phyloP scores from a whole-genome alignment of 2,113 vertebrate genomes.

The Xiphias gladius region DNA sequence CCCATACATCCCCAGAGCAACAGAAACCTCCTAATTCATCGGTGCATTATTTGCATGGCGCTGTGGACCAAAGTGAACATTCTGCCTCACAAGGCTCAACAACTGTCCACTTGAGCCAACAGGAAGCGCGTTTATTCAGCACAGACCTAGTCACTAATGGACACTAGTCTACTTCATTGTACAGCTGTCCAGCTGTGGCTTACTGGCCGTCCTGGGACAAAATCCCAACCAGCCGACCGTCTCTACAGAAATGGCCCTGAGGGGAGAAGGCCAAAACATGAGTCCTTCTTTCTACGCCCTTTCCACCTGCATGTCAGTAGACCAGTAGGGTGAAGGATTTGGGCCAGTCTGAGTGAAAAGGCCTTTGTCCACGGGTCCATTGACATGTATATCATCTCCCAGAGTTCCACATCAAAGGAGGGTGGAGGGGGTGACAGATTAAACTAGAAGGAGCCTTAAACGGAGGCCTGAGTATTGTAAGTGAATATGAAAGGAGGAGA shows the following conservation, averaged over 20 bases:
- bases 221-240: conserved; percentile 22
- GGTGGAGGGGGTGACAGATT: conserved; percentile 35
- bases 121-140: conserved; percentile 54
- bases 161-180: conserved; percentile 47
- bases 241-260: conserved; percentile 29
- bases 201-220: conserved; percentile 43
- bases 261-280: conserved; percentile 50
- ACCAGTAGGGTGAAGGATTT: conserved; percentile 70
- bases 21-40: conserved; percentile 56
- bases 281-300: conserved; percentile 65
- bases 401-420: conserved; percentile 70
- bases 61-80: conserved; percentile 58
- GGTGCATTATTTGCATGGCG: conserved; percentile 22
- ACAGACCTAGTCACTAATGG: too few species aligned
- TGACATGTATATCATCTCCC: conserved; percentile 87
- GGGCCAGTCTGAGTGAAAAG: conserved; percentile 77
- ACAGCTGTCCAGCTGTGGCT: conserved; percentile 53
- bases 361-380: conserved; percentile 79
- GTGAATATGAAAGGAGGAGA: conserved; percentile 67
- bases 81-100: conserved; percentile 49
- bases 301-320: conserved; percentile 77
- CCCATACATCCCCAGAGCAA: conserved; percentile 39
- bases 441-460: conserved; percentile 52
- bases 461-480: conserved; percentile 48
- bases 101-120: conserved; percentile 38